These are phyloP conservation scores for Drosophila repleta DNA, from an alignment of 1,140 invertebrate genomes.

Conservation along the genomic window DNA sequence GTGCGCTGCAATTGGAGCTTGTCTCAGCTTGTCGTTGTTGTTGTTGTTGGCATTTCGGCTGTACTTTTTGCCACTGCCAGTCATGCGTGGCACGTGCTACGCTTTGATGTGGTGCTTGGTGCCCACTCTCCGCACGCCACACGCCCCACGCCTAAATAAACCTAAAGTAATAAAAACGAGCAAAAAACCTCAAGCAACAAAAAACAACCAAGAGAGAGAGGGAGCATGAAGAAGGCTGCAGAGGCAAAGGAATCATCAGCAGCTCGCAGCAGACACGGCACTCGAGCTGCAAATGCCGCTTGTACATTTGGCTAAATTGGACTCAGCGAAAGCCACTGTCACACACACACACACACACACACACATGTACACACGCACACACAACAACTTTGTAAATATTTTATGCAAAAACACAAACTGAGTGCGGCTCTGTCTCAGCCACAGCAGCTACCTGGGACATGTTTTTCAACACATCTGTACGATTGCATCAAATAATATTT, in stretches of 20 bases:
- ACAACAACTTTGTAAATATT: constrained; percentile 76
- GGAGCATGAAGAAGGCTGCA: neutral
- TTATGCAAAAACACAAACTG: constrained; percentile 77
- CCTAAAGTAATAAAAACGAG: constrained; percentile 76
- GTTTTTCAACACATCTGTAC: constrained; percentile 72
- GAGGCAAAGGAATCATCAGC: constrained; percentile 31
- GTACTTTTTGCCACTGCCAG: constrained; percentile 75
- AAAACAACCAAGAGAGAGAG: neutral
- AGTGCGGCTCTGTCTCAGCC: constrained; percentile 33
- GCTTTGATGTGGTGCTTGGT: constrained; percentile 70
- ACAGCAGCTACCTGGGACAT: constrained; percentile 69
- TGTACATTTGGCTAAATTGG: constrained; percentile 77
- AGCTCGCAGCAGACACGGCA: neutral
- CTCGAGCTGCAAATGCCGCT: constrained; percentile 63
- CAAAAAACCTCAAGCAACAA: constrained; percentile 26
- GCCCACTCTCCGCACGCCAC: constrained; percentile 30
- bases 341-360: constrained; percentile 32
- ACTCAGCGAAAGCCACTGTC: constrained; percentile 66
- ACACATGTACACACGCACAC: constrained; percentile 30
- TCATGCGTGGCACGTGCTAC: constrained; percentile 79
- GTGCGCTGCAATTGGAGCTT: constrained; percentile 71
- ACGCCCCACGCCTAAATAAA: constrained; percentile 67
- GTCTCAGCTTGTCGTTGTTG: constrained; percentile 25
- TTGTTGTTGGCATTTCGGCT: constrained; percentile 41
- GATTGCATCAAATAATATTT: constrained; percentile 78